Base-by-base conservation (phyloP, 2,113 vertebrate genomes). In the Tachysurus fulvidraco region DNA sequence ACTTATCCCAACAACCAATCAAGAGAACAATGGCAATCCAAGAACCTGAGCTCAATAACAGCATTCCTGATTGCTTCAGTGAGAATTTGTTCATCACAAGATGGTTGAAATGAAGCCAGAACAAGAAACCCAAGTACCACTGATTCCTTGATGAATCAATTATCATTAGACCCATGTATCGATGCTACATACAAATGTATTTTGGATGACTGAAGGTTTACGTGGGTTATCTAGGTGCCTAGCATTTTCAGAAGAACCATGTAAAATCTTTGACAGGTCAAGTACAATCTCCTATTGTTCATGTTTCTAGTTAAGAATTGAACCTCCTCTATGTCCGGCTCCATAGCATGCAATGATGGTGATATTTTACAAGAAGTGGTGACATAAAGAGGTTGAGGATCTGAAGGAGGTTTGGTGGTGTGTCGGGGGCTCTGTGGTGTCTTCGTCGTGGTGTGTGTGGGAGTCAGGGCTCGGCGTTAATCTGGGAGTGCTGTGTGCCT, bases 401-500 rank as follows among this genome's bases (percentile, higher is more conserved):
- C 41, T 25, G 60, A 87, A 60, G 71, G 85, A 81, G 78, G 25
- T 73, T 74, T 82, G 55, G 81, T 87, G 46, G 71, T 87, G 67
- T 76, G 57, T 59, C 21, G 2, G 67, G 83, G 80, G 84, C 44
- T 83, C 54, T 46, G 80, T 71, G 60, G 71, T 76, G 73, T 78
- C 69, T 71, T 74, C 10, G 16, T 64, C 36, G 36, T 30, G 50
- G 73, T 77, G 83, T 85, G 77, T 86, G 85, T 87, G 92, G 93
- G 92, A 93, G 94, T 94, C 93, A 94, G 92, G 79, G 67, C 60
- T 84, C 62, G 67, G 85, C 84, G 87, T 73, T 84, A 71, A 85
- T 88, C 87, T 86, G 85, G 85, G 84, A 88, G 89, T 83, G 87
- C 96, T 95, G 95, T 96, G 93, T 95, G 95, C 92, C 95, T 96